Base-by-base conservation (phyloP, 2,797 vertebrate genomes). In the Myotis myotis region DNA sequence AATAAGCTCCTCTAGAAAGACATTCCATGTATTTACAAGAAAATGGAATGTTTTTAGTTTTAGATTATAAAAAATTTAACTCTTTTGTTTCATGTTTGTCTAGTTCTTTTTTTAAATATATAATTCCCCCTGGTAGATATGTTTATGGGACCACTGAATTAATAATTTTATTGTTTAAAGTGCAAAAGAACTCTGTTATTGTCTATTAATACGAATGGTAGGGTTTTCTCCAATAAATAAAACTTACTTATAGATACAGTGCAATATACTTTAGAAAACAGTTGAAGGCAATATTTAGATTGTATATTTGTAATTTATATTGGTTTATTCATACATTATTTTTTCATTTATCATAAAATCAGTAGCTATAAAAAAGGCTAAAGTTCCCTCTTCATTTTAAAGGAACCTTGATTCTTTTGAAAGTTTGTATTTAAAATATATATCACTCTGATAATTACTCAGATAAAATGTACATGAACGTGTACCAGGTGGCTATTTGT, bases 151-250 rank as follows among this genome's bases (percentile, higher is more conserved):
- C 53, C 20, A 71, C 53, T 53, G 12, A 91, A 30, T 89, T 83
- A 79, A 7, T 88, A 85, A 93, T 89, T 92, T 90, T 49, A 64
- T 84, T 78, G 23, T 71, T 87, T 51, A 92, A 28, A 83, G n/a
- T 33, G 90, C 4, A 64, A 16, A n/a, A 90, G 70, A 93, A 38
- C n/a, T 94, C 62, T 85, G 60, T 95, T 30, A 38, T 19, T 89
- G 2, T 83, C 68, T 89, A 55, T 53, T 85, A 30, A 60, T 64
- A 94, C 0, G 64, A 53, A 38, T 79, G 16, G 44, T 87, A 75
- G 33, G 17, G 3, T 78, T 89, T 89, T 87, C 60, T 51, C n/a
- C 68, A 79, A 30, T 38, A 80, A 83, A 79, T 86, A 70, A 78
- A 74, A 80, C 12, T 64, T 62, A 80, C 33, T 92, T 64, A 70